Percentiles rank a stretch among this genome's conserved stretches.
These are phyloP conservation scores for Callipepla squamata DNA, from an alignment of 2,113 vertebrate genomes.

Conservation along the genomic window DNA sequence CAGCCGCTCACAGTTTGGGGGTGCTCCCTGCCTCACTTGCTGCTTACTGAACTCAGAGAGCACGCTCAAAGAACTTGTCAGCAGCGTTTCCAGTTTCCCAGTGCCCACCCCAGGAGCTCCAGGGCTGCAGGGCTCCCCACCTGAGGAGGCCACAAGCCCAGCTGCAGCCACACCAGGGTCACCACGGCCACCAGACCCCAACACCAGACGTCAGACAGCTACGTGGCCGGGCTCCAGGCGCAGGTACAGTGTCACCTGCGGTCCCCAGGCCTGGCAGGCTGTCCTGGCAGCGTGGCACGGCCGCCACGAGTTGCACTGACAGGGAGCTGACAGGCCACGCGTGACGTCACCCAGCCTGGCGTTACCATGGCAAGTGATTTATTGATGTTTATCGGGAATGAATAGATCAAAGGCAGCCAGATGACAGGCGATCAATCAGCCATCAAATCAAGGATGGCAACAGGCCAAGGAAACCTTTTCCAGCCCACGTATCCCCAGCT, in stretches of 20 bases:
- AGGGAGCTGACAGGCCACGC: conserved; percentile 82
- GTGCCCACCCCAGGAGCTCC: neutral
- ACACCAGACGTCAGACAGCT: neutral
- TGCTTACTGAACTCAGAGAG: neutral
- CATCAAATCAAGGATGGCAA: conserved; percentile 97
- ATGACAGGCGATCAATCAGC: conserved; percentile 96
- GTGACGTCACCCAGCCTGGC: conserved; percentile 88
- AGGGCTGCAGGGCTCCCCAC: neutral
- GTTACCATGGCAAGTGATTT: conserved; percentile 91
- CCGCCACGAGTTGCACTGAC: conserved; percentile 72
- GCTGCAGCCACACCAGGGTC: rapidly evolving
- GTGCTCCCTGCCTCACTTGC: neutral
- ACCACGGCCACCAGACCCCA: neutral
- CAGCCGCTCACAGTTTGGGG: neutral
- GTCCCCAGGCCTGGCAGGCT: neutral
- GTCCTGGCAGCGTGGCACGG: neutral
- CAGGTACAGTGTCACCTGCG: rapidly evolving
- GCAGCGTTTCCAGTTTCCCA: neutral
- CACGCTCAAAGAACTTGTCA: neutral
- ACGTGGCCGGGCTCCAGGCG: rapidly evolving
- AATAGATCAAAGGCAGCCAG: conserved; percentile 96
- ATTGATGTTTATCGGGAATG: conserved; percentile 98
- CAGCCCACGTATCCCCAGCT: conserved; percentile 81
- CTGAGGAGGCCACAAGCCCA: neutral
- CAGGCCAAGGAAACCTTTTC: conserved; percentile 90